Percentiles rank a stretch among this genome's conserved stretches.
These are phyloP conservation scores for Palythoa caribaeorum DNA, from an alignment of 92 coral and sea anemone genomes.

Conservation along the genomic window DNA sequence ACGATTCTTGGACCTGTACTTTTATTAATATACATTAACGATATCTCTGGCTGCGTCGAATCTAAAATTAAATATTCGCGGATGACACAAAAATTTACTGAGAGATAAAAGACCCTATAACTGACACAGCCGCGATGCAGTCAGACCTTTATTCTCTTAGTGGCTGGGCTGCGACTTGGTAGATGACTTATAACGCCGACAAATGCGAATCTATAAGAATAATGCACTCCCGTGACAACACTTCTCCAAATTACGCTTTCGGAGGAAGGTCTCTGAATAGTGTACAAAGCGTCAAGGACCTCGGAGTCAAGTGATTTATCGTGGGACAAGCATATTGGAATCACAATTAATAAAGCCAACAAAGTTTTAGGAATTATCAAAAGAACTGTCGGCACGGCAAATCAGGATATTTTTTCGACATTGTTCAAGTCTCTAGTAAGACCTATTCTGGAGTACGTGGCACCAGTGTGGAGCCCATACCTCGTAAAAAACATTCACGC, in stretches of 20 bases:
- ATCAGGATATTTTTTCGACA: not conserved
- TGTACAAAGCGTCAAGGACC: not conserved
- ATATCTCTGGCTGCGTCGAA: not conserved
- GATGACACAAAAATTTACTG: not conserved
- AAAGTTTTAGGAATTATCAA: not conserved
- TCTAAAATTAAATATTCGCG: slow-evolving; percentile 1
- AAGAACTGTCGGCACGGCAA: not conserved
- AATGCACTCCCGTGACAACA: not conserved
- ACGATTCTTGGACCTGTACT: not conserved
- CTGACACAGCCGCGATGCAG: not conserved
- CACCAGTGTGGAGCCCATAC: not conserved
- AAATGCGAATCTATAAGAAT: not conserved
- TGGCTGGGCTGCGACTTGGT: not conserved
- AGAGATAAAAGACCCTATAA: not conserved
- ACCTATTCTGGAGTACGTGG: not conserved
- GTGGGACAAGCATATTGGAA: not conserved
- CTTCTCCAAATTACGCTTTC: not conserved
- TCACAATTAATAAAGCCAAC: not conserved
- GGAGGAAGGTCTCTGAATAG: not conserved
- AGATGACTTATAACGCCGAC: not conserved
- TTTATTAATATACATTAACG: not conserved
- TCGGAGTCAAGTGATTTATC: not conserved
- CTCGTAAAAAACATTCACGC: not conserved
- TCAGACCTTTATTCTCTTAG: not conserved
- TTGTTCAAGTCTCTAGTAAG: not conserved